Evolutionary conservation across 2,113 vertebrate species (phyloP).

Genomic region (Indicator maculatus): DNA sequence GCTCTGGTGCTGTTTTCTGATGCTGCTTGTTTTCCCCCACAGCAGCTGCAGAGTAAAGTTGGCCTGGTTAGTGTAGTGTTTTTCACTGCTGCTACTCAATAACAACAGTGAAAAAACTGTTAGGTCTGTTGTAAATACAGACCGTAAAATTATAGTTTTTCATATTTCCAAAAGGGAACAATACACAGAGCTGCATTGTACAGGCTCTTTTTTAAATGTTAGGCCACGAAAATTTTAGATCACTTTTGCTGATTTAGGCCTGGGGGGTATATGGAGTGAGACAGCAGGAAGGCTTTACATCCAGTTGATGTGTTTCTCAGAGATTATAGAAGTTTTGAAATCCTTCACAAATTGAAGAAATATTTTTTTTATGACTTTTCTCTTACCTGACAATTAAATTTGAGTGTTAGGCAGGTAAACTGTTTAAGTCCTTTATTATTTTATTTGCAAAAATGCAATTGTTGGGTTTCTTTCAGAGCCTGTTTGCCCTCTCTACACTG

Average conservation of each 20-base stretch:
- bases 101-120: background rate
- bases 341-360: background rate
- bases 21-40: background rate
- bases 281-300: background rate
- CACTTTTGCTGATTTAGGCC: background rate
- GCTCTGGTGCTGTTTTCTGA: background rate
- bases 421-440: background rate
- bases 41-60: background rate
- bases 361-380: background rate
- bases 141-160: background rate
- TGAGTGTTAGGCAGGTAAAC: background rate
- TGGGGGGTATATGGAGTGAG: background rate
- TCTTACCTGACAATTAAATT: background rate
- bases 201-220: background rate
- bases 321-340: background rate
- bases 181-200: background rate
- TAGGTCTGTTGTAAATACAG: background rate
- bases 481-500: background rate
- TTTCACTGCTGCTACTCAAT: background rate
- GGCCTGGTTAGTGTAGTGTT: background rate
- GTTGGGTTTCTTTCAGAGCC: constrained; percentile 6
- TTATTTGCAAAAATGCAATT: background rate
- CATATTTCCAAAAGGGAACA: background rate
- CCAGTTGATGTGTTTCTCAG: background rate
- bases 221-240: background rate